These are phyloP conservation scores for Phymorhynchus buccinoides DNA, from an alignment of 1,140 invertebrate genomes.

Conservation along the genomic window DNA sequence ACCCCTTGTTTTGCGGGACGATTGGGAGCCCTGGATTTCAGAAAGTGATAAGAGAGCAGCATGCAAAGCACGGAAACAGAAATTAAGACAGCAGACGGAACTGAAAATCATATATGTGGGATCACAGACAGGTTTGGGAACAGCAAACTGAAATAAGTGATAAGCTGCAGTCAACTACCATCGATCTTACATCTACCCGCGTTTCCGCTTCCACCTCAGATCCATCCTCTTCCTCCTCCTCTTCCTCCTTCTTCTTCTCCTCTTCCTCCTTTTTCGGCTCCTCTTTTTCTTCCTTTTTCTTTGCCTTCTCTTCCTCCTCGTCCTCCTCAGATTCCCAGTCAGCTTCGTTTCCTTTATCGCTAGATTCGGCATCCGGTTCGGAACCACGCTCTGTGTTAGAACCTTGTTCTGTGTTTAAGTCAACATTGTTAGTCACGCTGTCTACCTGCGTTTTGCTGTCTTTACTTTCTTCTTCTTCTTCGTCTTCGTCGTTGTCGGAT, in stretches of 20 bases:
- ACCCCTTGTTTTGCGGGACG: too few relatives aligned
- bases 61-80: too few relatives aligned
- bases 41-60: too few relatives aligned
- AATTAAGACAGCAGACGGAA: neutral
- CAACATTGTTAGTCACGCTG: neutral
- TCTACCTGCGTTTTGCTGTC: conserved; percentile 36
- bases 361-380: neutral
- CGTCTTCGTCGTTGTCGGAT: neutral
- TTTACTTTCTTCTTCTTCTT: conserved; percentile 39
- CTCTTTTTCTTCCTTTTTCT: neutral
- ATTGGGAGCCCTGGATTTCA: too few relatives aligned
- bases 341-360: neutral
- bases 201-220: neutral
- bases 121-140: neutral
- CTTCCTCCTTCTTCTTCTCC: conserved; percentile 24
- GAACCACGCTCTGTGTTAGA: neutral
- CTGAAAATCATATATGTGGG: neutral
- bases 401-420: conserved; percentile 33
- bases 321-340: conserved; percentile 20
- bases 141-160: neutral
- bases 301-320: conserved; percentile 32
- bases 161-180: neutral
- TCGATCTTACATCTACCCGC: neutral
- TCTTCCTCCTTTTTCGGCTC: conserved; percentile 5
- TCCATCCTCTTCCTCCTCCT: neutral